Percentiles rank a stretch among this genome's conserved stretches.
These are phyloP conservation scores for Brachyhypopomus occidentalis DNA, from an alignment of 2,113 vertebrate species.

Conservation along the genomic window DNA sequence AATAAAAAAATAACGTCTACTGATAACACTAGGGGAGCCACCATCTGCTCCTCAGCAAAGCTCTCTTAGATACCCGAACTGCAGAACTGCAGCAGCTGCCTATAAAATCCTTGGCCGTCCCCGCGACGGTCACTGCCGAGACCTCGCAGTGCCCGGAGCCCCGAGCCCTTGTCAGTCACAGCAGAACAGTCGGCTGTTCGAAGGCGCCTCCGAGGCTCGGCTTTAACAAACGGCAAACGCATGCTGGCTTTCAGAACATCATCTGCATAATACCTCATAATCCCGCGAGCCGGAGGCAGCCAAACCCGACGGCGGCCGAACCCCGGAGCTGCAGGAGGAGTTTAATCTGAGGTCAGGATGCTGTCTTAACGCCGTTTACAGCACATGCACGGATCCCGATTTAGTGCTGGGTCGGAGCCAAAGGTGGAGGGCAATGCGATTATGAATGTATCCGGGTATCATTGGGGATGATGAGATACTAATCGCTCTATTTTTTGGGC, in stretches of 20 bases:
- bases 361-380: slow-evolving; percentile 52
- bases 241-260: slow-evolving; percentile 40
- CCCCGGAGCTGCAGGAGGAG: slow-evolving; percentile 42
- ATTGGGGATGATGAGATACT: slow-evolving; percentile 20
- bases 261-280: slow-evolving; percentile 57
- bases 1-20: slow-evolving; percentile 6
- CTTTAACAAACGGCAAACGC: slow-evolving; percentile 33
- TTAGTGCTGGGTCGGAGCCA: slow-evolving; percentile 31
- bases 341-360: slow-evolving; percentile 56
- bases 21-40: slow-evolving; percentile 7
- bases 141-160: slow-evolving; percentile 4
- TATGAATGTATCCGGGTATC: slow-evolving; percentile 16
- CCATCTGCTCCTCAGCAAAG: slow-evolving; percentile 29
- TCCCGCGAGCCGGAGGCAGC: slow-evolving; percentile 45
- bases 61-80: neutral
- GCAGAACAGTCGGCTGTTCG: neutral
- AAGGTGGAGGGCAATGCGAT: slow-evolving; percentile 36
- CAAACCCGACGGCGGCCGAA: slow-evolving; percentile 33
- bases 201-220: neutral
- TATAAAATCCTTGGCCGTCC: neutral
- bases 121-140: slow-evolving; percentile 6
- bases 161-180: slow-evolving; percentile 6
- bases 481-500: slow-evolving; percentile 11
- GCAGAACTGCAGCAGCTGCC: slow-evolving; percentile 4
- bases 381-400: slow-evolving; percentile 40